phyloP scores from a whole-genome alignment of 2,888 invertebrate genomes.

The Sacculina carcini region DNA sequence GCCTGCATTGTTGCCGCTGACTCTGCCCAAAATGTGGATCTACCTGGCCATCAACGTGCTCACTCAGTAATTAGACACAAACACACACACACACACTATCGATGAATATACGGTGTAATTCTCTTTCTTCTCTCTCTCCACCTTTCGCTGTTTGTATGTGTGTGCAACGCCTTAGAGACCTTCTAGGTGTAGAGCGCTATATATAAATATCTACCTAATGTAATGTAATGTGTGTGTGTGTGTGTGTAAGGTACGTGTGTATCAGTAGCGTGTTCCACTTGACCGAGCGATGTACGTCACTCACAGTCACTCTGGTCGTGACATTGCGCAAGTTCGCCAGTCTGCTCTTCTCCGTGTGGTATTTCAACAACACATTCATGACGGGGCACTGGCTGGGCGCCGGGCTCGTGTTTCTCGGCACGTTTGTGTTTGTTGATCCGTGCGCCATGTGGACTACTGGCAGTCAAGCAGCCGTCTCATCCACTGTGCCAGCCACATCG shows the following conservation, averaged over 20 bases:
- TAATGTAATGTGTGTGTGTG: background rate
- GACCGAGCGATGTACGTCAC: conserved; percentile 74
- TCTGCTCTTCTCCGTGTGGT: conserved; percentile 74
- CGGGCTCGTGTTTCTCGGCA: conserved; percentile 65
- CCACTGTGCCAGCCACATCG: no score
- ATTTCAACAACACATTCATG: conserved; percentile 86
- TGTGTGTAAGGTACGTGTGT: conserved; percentile 38
- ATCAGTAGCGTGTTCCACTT: conserved; percentile 81
- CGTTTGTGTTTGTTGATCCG: conserved; percentile 60
- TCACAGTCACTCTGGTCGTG: conserved; percentile 83
- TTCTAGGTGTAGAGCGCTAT: no score
- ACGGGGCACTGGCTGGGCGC: conserved; percentile 73
- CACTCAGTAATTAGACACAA: conserved; percentile 76
- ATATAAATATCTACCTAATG: no score
- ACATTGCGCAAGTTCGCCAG: conserved; percentile 87
- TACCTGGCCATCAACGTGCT: conserved; percentile 54
- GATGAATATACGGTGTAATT: no score
- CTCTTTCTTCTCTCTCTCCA: no score
- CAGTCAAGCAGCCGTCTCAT: no score
- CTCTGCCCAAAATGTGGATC: conserved; percentile 43
- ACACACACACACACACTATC: no score
- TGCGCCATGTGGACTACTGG: conserved; percentile 8
- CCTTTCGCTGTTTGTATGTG: no score
- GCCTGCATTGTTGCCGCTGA: conserved; percentile 19
- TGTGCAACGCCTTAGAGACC: no score